Base-by-base conservation (phyloP, 2,888 invertebrate genomes). In the Griposia aprilina region DNA sequence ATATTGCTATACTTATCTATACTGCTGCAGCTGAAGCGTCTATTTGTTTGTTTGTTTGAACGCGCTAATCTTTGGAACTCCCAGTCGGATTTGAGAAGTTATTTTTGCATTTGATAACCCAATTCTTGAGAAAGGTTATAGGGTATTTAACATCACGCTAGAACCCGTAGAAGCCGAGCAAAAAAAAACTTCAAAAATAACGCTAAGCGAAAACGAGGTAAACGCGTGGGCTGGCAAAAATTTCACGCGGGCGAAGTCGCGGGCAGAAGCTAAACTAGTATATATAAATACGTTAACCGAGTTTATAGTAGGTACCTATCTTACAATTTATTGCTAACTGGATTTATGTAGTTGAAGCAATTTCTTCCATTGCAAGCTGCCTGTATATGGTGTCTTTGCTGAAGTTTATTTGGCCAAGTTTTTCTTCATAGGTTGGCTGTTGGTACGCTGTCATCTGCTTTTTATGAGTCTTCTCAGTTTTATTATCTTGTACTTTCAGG, bases 271-370 rank as follows among this genome's bases (percentile, higher is more conserved):
- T 26, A 59, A 59, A 7, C 26, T 59, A 59, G 15, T 7, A 57
- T n/a, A 17, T 26, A 60, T 60, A 30, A 17, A 62, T 73, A 70
- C 20, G 41, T 41, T 81, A 66, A 55, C 62, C 66, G 65, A 69
- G 30, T 69, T 83, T 75, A 20, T 59, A 65, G 59, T 67, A 62
- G 30, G 20, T 36, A 63, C 20, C 8, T n/a, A 57, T 36, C 52
- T 62, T 36, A 66, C 41, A 55, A 79, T 80, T 82, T 80, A 57
- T 75, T 83, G 70, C 62, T 41, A 67, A 78, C 50, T 65, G 23
- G 69, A 70, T 73, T 11, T 60, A 76, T 73, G 41, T 68, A 55
- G 45, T 74, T 60, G 36, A 55, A 67, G 48, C 23, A 48, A 60
- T 60, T 67, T 60, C 67, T 67, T 67, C 60, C 20, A 41, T 41